Percentiles rank a stretch among this genome's conserved stretches.
These are phyloP conservation scores for Cladopsammia gracilis DNA, from an alignment of 64 coral and sea anemone species.

Conservation along the genomic window DNA sequence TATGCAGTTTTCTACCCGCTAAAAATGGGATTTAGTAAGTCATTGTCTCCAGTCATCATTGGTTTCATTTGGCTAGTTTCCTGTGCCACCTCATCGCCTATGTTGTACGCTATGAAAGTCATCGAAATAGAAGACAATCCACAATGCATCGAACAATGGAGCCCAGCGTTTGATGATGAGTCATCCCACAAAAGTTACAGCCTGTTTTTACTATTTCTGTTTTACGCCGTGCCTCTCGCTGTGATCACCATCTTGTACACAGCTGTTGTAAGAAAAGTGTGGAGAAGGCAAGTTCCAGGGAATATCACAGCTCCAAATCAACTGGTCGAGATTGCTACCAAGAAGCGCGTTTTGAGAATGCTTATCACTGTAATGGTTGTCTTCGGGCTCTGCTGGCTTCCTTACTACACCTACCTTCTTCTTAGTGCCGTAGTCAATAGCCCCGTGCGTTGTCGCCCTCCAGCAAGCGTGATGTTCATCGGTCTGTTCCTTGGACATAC, in stretches of 20 bases:
- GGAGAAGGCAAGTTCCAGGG: slow-evolving; percentile 63
- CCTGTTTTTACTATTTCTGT: background rate
- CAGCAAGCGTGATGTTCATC: slow-evolving; percentile 19
- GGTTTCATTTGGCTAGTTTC: slow-evolving; percentile 47
- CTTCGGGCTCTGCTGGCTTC: slow-evolving; percentile 75
- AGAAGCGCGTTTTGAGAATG: slow-evolving; percentile 66
- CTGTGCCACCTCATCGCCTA: background rate
- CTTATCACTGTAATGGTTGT: slow-evolving; percentile 58
- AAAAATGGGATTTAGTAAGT: slow-evolving; percentile 26
- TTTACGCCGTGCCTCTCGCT: slow-evolving; percentile 46
- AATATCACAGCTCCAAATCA: background rate
- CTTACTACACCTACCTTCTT: slow-evolving; percentile 37
- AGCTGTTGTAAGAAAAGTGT: slow-evolving; percentile 61
- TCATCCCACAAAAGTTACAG: slow-evolving; percentile 26
- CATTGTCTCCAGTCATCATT: background rate
- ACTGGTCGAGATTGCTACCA: background rate
- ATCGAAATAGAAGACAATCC: background rate
- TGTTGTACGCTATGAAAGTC: slow-evolving; percentile 52
- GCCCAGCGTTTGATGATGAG: background rate
- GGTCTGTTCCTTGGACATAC: slow-evolving; percentile 44
- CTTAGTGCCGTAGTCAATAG: background rate
- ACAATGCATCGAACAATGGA: slow-evolving; percentile 56
- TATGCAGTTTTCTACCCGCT: slow-evolving; percentile 55
- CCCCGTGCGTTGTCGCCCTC: background rate
- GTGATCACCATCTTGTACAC: slow-evolving; percentile 56